Percentiles rank a stretch among this genome's conserved stretches.
Evolutionary conservation across 2,797 vertebrate species (phyloP).

Genomic region (Borostomias antarcticus): DNA sequence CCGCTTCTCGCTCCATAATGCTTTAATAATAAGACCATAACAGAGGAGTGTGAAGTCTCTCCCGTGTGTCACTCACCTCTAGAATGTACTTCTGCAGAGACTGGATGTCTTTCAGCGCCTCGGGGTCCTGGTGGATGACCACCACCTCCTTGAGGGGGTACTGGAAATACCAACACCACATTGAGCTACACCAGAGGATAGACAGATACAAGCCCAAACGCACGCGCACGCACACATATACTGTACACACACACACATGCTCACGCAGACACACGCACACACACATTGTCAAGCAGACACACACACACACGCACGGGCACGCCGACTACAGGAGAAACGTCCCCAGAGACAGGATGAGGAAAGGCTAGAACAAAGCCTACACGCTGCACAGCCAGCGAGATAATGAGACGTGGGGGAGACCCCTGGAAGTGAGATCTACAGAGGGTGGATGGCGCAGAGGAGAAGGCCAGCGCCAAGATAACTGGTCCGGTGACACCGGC

Average conservation of each 20-base stretch:
- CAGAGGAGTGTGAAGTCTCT: background rate
- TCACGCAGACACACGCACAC: background rate
- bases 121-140: constrained; percentile 92
- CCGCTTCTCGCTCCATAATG: too few relatives aligned
- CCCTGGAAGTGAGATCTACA: too few relatives aligned
- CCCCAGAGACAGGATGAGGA: too few relatives aligned
- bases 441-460: too few relatives aligned
- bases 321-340: too few relatives aligned
- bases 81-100: constrained; percentile 94
- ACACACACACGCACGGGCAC: too few relatives aligned
- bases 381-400: too few relatives aligned
- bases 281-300: background rate
- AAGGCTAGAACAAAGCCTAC: too few relatives aligned
- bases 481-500: too few relatives aligned
- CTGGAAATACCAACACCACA: constrained; percentile 63
- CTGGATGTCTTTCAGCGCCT: constrained; percentile 86
- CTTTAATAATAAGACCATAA: too few relatives aligned
- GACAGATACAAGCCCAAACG: background rate
- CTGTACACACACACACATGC: constrained; percentile 6
- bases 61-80: constrained; percentile 79
- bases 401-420: too few relatives aligned
- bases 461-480: too few relatives aligned
- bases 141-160: constrained; percentile 97
- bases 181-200: background rate
- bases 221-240: constrained; percentile 9